Evolutionary conservation across 2,113 vertebrate species (phyloP), one percentile per base, ranked within the genome.

Genomic region (Psilopsiagon aymara): DNA sequence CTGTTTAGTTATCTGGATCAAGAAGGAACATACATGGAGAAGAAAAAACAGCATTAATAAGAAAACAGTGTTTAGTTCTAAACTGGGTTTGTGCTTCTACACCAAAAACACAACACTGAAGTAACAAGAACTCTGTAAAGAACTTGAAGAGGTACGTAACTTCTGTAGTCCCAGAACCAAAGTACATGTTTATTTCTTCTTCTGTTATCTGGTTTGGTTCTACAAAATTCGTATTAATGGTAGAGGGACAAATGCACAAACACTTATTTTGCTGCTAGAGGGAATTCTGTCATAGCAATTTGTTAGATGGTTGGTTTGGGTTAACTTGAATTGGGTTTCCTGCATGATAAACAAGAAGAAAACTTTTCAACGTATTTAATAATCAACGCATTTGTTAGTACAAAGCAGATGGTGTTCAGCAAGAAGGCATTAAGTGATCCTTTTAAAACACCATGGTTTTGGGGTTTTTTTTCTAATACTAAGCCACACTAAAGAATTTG

Each of bases 81-180:
- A 92, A 93, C 80, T 91, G 90, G 84, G 35, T 89, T 93, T 96
- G 95, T 96, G 95, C 95, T 96, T 96, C 92, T 94, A 89, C 90
- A 93, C 35, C 92, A 95, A 95, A 88, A 95, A 35, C 47, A 91
- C 90, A 96, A 93, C 92, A 95, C 43, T 90, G 59, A 91, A 90
- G 31, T 88, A 90, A 84, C 82, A 88, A 78, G 79, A 96, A 95
- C 41, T 90, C 67, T 71, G 82, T 35, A 41, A 92, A 88, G 87
- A 93, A 81, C 66, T 82, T 75, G 37, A 78, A 74, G 78, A 92
- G 23, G 39, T 86, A 86, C 37, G 6, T 68, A 81, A 83, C 39
- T 84, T 66, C 41, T 94, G 44, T 64, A 90, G 92, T 69, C 80
- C 68, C 90, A 75, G 86, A 91, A 57, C 29, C 76, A 60, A 90